Conservation (phyloP, 2,888 invertebrate genomes). For the Drosophila tripunctata region DNA sequence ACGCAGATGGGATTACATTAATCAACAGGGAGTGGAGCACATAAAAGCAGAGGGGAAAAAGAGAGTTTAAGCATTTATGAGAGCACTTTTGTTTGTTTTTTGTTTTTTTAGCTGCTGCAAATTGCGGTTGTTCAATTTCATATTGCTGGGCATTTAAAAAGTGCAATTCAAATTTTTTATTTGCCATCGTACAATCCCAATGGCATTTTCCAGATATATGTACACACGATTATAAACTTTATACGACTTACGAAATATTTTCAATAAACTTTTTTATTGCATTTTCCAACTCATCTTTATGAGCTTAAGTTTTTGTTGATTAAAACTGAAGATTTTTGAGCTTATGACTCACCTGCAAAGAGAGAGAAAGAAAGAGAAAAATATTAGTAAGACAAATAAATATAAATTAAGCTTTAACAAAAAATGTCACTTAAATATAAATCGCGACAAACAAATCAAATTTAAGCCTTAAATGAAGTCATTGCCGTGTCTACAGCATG, state of each 20-base stretch:
- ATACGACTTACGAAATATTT: conserved; percentile 37
- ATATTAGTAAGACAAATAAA: conserved; percentile 27
- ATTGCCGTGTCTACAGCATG: conserved; percentile 21
- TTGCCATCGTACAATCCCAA: conserved; percentile 5
- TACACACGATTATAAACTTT: too few relatives aligned
- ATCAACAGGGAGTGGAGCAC: conserved; percentile 7
- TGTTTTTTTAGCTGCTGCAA: not conserved
- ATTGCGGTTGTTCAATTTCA: conserved; percentile 3
- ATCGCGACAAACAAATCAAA: conserved; percentile 19
- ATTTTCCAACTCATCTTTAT: conserved; percentile 6
- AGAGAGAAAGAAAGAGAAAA: conserved; percentile 12
- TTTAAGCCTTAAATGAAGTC: conserved; percentile 39
- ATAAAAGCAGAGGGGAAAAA: not conserved
- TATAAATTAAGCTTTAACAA: conserved; percentile 44
- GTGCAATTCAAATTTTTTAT: conserved; percentile 21
- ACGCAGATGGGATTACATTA: conserved; percentile 13
- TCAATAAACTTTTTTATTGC: conserved; percentile 34
- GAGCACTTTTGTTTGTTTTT: not conserved
- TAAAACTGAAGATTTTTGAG: conserved; percentile 2
- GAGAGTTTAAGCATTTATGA: not conserved
- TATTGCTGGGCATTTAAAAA: not conserved
- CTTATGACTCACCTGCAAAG: conserved; percentile 67
- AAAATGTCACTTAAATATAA: conserved; percentile 29
- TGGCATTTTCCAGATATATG: conserved; percentile 11
- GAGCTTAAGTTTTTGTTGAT: too few relatives aligned